Evolutionary conservation across 2,888 invertebrate species (phyloP).

Genomic region (Amiota minor): DNA sequence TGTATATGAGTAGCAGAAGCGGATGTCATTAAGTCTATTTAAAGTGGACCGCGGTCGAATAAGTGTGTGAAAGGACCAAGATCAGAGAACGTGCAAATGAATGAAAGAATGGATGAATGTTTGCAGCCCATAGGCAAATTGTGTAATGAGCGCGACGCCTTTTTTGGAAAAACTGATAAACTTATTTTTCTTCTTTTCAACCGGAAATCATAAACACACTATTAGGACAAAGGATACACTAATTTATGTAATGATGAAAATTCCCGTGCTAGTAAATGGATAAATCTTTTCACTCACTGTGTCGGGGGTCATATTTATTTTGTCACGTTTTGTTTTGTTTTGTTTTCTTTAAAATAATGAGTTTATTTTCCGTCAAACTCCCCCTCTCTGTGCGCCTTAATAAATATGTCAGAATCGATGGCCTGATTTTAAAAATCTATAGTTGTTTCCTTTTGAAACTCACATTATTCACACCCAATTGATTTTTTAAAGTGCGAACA

Average conservation of each 20-base stretch:
- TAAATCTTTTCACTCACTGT: neutral
- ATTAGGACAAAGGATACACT: constrained; percentile 30
- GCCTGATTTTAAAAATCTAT: constrained; percentile 3
- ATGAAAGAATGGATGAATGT: constrained; percentile 21
- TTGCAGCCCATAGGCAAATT: constrained; percentile 51
- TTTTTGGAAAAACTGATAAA: constrained; percentile 17
- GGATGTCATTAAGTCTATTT: constrained; percentile 66
- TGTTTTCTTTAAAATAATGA: constrained; percentile 11
- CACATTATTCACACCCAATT: constrained; percentile 53
- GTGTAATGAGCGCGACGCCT: constrained; percentile 30
- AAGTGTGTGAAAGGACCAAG: neutral
- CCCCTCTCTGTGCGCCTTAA: constrained; percentile 47
- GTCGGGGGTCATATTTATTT: constrained; percentile 49
- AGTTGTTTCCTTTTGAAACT: no score
- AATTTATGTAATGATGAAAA: constrained; percentile 38
- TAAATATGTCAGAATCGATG: constrained; percentile 62
- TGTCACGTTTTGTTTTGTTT: constrained; percentile 12
- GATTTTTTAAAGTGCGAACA: constrained; percentile 49
- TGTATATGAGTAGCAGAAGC: constrained; percentile 43
- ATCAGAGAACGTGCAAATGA: constrained; percentile 24
- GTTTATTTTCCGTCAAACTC: neutral
- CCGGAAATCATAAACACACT: constrained; percentile 49
- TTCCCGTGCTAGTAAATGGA: constrained; percentile 47
- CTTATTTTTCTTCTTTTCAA: constrained; percentile 11
- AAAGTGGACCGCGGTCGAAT: constrained; percentile 42